Evolutionary conservation across 2,113 vertebrate species (phyloP).

Genomic region (Plectropomus leopardus): DNA sequence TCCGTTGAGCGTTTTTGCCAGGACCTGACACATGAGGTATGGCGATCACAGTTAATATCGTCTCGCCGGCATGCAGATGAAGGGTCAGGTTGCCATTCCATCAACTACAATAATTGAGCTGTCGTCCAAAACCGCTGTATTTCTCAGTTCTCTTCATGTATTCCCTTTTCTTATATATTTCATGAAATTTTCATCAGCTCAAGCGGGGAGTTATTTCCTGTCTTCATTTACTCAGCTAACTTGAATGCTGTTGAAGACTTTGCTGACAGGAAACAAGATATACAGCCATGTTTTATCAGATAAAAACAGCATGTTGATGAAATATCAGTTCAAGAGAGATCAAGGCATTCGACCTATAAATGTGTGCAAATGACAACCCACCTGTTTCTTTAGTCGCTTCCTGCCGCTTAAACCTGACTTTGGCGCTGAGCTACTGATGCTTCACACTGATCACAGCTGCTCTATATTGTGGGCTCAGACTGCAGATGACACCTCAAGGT

Average conservation of each 20-base stretch:
- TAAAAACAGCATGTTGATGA: slow-evolving; percentile 45
- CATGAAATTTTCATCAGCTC: slow-evolving; percentile 67
- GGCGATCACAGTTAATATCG: slow-evolving; percentile 51
- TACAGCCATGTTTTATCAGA: slow-evolving; percentile 58
- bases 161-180: slow-evolving; percentile 50
- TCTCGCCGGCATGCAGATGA: slow-evolving; percentile 61
- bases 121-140: slow-evolving; percentile 34
- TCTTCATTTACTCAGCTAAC: slow-evolving; percentile 59
- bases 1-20: slow-evolving; percentile 13
- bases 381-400: slow-evolving; percentile 14
- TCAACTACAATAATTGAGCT: slow-evolving; percentile 73
- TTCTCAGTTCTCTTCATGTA: slow-evolving; percentile 19
- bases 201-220: slow-evolving; percentile 39
- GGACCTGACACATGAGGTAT: slow-evolving; percentile 52
- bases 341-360: slow-evolving; percentile 41
- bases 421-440: slow-evolving; percentile 3
- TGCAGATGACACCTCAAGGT: slow-evolving; percentile 41
- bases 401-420: slow-evolving; percentile 27
- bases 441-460: slow-evolving; percentile 38
- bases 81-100: slow-evolving; percentile 60
- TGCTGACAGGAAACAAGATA: slow-evolving; percentile 60
- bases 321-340: slow-evolving; percentile 42
- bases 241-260: slow-evolving; percentile 43
- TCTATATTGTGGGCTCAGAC: slow-evolving; percentile 5
- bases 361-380: slow-evolving; percentile 39